A percentile compares a stretch with the other conserved stretches of the same genome.
phyloP scores from a whole-genome alignment of 2,797 vertebrate genomes.

The Acridotheres tristis region DNA sequence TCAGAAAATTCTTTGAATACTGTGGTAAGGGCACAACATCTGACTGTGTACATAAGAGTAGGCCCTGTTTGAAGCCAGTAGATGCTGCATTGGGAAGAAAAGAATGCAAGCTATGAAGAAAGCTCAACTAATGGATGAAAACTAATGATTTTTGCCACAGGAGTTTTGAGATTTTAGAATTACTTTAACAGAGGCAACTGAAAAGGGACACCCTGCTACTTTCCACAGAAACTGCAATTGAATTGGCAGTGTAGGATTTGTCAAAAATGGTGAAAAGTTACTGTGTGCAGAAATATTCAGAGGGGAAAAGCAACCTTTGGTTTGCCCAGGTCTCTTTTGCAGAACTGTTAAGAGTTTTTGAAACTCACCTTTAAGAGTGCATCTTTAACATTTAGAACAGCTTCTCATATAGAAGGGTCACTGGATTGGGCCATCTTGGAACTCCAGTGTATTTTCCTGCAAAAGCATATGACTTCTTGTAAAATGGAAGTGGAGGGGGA shows the following conservation, averaged over 20 bases:
- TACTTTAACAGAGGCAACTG: not conserved
- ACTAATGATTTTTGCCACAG: not conserved
- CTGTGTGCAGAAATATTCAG: not conserved
- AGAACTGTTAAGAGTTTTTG: not conserved
- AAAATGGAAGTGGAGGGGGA: not conserved
- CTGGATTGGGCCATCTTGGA: not conserved
- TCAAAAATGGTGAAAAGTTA: not conserved
- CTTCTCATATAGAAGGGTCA: not conserved
- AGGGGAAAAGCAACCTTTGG: not conserved
- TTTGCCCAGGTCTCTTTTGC: not conserved
- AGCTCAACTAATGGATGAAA: not conserved
- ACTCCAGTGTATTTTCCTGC: not conserved
- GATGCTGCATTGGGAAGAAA: not conserved
- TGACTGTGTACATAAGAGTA: accelerated
- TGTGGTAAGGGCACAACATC: not conserved
- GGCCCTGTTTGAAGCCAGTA: not conserved
- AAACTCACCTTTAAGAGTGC: not conserved
- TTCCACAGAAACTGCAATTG: not conserved
- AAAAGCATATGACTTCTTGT: not conserved
- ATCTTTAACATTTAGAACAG: not conserved
- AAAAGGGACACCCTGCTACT: not conserved
- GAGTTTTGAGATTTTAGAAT: not conserved
- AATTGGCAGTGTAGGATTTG: not conserved
- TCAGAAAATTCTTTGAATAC: not conserved
- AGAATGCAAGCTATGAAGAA: not conserved